A percentile compares a stretch with the other conserved stretches of the same genome.
These are phyloP conservation scores for Pristionchus mayeri DNA, from an alignment of 2,888 invertebrate species.

Conservation along the genomic window DNA sequence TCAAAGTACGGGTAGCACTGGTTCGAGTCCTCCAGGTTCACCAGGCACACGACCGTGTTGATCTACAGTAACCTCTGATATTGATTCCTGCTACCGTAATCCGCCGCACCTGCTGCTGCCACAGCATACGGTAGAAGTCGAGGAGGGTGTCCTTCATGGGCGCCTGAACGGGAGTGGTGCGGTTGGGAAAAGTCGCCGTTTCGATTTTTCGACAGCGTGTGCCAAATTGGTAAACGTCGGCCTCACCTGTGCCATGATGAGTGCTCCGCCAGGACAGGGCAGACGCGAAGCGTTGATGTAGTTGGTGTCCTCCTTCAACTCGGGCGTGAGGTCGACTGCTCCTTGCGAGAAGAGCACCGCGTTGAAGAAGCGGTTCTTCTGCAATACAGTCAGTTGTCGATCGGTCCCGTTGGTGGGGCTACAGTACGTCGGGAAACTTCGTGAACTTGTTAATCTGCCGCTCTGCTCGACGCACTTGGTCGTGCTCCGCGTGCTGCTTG, in stretches of 20 bases:
- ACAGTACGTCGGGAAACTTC: background rate
- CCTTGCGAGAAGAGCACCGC: conserved; percentile 44
- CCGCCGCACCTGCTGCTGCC: conserved; percentile 31
- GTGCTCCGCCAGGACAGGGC: conserved; percentile 9
- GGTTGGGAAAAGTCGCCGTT: background rate
- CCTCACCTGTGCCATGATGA: conserved; percentile 37
- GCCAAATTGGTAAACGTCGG: background rate
- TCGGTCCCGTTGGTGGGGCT: background rate
- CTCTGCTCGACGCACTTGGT: background rate
- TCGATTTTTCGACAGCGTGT: conserved; percentile 4
- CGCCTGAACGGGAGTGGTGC: background rate
- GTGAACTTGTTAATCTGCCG: conserved; percentile 39
- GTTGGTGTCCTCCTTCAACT: conserved; percentile 21
- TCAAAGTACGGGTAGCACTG: conserved; percentile 44
- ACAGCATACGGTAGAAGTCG: conserved; percentile 45
- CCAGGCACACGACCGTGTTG: conserved; percentile 44
- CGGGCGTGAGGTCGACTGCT: background rate
- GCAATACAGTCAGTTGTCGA: conserved; percentile 7
- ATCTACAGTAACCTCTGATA: background rate
- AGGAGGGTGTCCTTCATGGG: conserved; percentile 33
- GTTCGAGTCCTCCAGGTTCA: background rate
- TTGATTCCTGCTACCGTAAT: background rate
- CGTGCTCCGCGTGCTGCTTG: conserved; percentile 18
- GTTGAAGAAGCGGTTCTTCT: conserved; percentile 47
- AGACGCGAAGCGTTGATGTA: conserved; percentile 30